Evolutionary conservation across 2,888 invertebrate genomes (phyloP).

Genomic region (Drosophila picticornis): DNA sequence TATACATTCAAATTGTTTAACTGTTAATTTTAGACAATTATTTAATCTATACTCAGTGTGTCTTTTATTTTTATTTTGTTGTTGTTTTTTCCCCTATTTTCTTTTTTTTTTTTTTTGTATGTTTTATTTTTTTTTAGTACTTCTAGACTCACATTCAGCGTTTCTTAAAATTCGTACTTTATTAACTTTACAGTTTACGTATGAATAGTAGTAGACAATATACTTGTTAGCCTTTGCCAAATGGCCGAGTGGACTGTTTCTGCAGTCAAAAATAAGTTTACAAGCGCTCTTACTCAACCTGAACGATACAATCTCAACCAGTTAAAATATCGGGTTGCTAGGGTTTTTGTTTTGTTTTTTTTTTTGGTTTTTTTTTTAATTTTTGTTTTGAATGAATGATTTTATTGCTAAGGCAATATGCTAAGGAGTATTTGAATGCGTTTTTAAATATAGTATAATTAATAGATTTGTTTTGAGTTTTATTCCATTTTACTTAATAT

Average conservation of each 20-base stretch:
- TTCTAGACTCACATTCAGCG: constrained; percentile 81
- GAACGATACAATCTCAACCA: constrained; percentile 32
- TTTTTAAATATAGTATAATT: constrained; percentile 33
- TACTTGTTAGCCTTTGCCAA: constrained; percentile 32
- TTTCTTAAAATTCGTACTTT: constrained; percentile 82
- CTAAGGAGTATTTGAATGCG: constrained; percentile 20
- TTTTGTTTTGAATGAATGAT: constrained; percentile 7
- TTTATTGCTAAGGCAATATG: constrained; percentile 22
- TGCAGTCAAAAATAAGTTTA: constrained; percentile 39
- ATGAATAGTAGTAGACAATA: constrained; percentile 55
- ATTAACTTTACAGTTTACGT: constrained; percentile 79
- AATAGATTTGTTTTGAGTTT: constrained; percentile 46
- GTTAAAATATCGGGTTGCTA: constrained; percentile 11
- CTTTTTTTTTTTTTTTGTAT: neutral
- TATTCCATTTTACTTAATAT: constrained; percentile 49
- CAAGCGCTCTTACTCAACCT: constrained; percentile 34
- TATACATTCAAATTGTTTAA: constrained; percentile 39
- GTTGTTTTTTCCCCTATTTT: neutral
- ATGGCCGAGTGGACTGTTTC: constrained; percentile 17
- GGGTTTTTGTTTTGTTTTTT: neutral
- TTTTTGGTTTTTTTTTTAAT: neutral
- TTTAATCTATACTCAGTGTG: constrained; percentile 61
- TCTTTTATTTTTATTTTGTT: constrained; percentile 19
- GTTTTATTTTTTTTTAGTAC: constrained; percentile 48
- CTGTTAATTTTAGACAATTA: constrained; percentile 53